Conservation (phyloP, 2,113 vertebrate genomes). For the Anolis sagrei region DNA sequence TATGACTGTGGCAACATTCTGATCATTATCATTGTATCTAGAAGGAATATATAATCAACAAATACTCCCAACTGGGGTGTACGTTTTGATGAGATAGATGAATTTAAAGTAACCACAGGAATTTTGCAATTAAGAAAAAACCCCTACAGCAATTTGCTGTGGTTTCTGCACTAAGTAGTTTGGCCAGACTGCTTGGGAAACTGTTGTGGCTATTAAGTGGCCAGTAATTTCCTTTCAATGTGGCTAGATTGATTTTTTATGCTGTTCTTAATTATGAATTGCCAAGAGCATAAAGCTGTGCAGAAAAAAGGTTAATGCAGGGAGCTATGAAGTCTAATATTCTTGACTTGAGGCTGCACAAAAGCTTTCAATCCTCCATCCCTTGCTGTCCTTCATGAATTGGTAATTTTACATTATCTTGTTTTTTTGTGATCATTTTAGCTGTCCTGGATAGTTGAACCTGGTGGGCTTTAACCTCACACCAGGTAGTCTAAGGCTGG, state of each 20-base stretch:
- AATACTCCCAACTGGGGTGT: not conserved
- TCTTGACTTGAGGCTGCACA: conserved; percentile 52
- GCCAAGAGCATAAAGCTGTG: conserved; percentile 51
- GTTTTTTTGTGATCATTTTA: not conserved
- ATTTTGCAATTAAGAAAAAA: conserved; percentile 20
- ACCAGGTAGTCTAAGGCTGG: too few relatives aligned
- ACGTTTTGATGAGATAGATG: conserved; percentile 36
- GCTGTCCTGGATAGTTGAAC: not conserved
- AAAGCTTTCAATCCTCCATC: conserved; percentile 43
- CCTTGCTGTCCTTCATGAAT: conserved; percentile 40
- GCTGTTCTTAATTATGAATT: conserved; percentile 63
- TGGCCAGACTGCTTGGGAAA: conserved; percentile 57
- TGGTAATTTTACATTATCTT: not conserved
- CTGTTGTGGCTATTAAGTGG: conserved; percentile 56
- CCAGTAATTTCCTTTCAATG: conserved; percentile 65
- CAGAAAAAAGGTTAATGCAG: conserved; percentile 60
- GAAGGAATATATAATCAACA: not conserved
- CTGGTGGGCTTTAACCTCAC: not conserved
- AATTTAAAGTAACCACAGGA: conserved; percentile 23
- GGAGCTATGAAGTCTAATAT: conserved; percentile 46
- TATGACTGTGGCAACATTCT: not conserved
- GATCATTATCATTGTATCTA: conserved; percentile 2
- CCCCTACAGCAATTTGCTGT: conserved; percentile 26
- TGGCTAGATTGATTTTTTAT: conserved; percentile 63
- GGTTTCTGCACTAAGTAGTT: conserved; percentile 40